phyloP scores from a whole-genome alignment of 2,113 vertebrate species.

The Orycteropus afer region DNA sequence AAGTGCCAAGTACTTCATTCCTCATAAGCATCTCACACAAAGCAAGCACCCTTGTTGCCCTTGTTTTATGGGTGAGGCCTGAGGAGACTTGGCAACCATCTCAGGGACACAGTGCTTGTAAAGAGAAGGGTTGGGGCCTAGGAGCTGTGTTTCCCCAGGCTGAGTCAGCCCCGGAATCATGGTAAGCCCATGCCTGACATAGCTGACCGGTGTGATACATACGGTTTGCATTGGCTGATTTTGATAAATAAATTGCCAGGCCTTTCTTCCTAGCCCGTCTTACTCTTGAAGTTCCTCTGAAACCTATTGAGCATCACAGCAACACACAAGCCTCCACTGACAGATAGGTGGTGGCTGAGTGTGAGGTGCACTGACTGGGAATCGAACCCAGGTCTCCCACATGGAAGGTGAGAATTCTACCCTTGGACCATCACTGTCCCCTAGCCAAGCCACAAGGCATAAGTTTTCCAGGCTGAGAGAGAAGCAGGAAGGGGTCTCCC shows the following conservation, averaged over 20 bases:
- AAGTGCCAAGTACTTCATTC: not conserved
- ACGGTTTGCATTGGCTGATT: not conserved
- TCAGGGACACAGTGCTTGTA: not conserved
- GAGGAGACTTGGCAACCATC: not conserved
- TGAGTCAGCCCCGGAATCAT: not conserved
- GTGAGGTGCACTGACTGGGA: not conserved
- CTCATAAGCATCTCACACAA: not conserved
- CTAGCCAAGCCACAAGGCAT: not conserved
- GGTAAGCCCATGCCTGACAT: not conserved
- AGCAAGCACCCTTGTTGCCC: not conserved
- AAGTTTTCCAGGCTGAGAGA: no score
- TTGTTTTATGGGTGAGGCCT: not conserved
- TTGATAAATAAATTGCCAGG: not conserved
- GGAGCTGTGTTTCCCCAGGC: not conserved
- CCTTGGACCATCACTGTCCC: not conserved
- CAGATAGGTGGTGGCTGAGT: not conserved
- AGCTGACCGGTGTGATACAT: not conserved
- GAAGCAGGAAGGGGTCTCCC: accelerated
- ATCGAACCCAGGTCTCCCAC: not conserved
- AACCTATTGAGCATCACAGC: not conserved
- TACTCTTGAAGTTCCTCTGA: not conserved
- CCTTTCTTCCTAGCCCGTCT: not conserved
- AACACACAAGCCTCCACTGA: not conserved
- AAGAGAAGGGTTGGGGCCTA: not conserved
- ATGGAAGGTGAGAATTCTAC: not conserved